Base-by-base conservation (phyloP, 2,113 vertebrate species). In the Guaruba guarouba region DNA sequence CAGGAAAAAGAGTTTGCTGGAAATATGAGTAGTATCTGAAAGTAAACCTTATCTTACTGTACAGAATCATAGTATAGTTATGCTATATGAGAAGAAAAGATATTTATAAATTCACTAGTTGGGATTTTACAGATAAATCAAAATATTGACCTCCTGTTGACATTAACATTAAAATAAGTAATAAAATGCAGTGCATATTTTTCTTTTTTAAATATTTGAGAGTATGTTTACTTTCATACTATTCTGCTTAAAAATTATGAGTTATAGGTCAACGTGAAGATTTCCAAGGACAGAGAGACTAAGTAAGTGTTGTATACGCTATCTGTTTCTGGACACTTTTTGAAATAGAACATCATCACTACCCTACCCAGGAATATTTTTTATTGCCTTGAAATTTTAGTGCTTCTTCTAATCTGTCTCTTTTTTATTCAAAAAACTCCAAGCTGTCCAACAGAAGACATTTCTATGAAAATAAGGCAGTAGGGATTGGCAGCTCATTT, bases 221-320 rank as follows among this genome's bases (percentile, higher is more conserved):
- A 22, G 28, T 66, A 5, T 62, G 71, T 31, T 76, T 86, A 31
- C 31, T 67, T 95, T 90, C 73, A 44, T 75, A 22, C n/a, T 84
- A 13, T 67, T 48, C 59, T 81, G 44, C 27, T 88, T 74, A 46
- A 24, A n/a, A 51, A 5, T 41, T 27, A 9, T 41, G 82, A 88
- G 68, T 44, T 93, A 90, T 73, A 96, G 71, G 80, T 96, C 87
- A 86, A 43, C 24, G n/a, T 78, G 83, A 97, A 92, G 75, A 74
- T 92, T 96, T 92, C 70, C 76, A 93, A 97, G 96, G 86, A 85
- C 46, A 67, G 91, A 43, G 48, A 73, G 31, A 49, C 17, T 52
- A n/a, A 23, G 14, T 25, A 81, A 71, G 19, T 29, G 19, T 63
- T 54, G 35, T 51, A 48, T 44, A 55, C 62, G 37, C 11, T 43